Conservation (phyloP, 53 echinoderm and acorn worm species). For the Apostichopus leukothele region DNA sequence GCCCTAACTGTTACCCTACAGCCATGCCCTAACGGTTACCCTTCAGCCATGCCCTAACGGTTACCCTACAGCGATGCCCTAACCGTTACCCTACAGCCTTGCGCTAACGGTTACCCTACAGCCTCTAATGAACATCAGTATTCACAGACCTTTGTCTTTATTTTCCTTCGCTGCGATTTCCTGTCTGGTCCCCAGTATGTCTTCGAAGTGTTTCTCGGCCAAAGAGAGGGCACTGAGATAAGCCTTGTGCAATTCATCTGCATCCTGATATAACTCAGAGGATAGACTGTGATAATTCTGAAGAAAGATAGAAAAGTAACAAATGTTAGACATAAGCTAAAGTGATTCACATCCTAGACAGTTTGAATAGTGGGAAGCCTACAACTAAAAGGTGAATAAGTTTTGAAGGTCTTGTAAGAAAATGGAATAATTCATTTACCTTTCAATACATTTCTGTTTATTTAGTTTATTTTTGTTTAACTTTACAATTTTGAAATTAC, state of each 20-base stretch:
- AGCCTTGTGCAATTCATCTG: constrained; percentile 72
- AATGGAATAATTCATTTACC: too few relatives aligned
- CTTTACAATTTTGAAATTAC: too few relatives aligned
- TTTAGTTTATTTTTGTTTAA: too few relatives aligned
- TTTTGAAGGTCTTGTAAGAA: too few relatives aligned
- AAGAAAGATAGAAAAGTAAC: background rate
- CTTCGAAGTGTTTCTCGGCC: constrained; percentile 81
- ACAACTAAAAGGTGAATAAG: too few relatives aligned
- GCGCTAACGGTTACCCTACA: too few relatives aligned
- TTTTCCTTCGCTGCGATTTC: constrained; percentile 32
- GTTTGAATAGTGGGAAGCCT: background rate
- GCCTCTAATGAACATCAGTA: background rate
- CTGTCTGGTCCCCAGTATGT: constrained; percentile 74
- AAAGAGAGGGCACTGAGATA: constrained; percentile 72
- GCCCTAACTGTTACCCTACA: too few relatives aligned
- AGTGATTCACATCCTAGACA: background rate
- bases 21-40: too few relatives aligned
- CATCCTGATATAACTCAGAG: constrained; percentile 84
- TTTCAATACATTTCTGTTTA: too few relatives aligned
- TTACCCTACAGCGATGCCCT: too few relatives aligned
- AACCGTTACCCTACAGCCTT: too few relatives aligned
- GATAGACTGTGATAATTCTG: constrained; percentile 95
- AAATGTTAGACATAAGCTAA: background rate
- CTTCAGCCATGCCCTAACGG: too few relatives aligned
- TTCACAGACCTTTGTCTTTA: constrained; percentile 54